Evolutionary conservation across 1,140 invertebrate genomes (phyloP).

Genomic region (Acromyrmex heyeri): DNA sequence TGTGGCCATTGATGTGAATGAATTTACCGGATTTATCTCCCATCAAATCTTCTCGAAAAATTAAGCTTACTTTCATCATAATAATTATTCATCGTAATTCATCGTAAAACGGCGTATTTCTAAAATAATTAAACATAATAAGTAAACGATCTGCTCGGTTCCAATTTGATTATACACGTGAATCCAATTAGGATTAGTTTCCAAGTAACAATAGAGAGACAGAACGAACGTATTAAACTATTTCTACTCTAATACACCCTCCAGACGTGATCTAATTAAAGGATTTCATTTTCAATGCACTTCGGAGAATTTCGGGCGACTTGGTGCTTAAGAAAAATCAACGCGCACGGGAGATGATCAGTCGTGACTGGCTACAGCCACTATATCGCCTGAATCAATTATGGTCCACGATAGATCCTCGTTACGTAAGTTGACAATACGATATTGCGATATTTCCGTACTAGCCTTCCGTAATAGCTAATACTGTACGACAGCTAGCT

Average conservation of each 20-base stretch:
- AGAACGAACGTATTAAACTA: not conserved
- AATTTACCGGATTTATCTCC: not conserved
- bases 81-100: not conserved
- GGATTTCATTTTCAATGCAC: not conserved
- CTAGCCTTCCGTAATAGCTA: not conserved
- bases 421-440: slow-evolving; percentile 3
- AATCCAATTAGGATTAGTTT: not conserved
- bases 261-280: not conserved
- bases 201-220: not conserved
- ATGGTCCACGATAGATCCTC: slow-evolving; percentile 14
- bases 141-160: not conserved
- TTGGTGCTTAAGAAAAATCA: not conserved
- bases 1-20: not conserved
- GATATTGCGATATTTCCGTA: slow-evolving; percentile 6
- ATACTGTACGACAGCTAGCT: slow-evolving; percentile 8
- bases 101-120: not conserved
- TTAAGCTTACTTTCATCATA: slow-evolving; percentile 2
- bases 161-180: not conserved
- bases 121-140: not conserved
- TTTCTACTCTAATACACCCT: not conserved
- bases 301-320: not conserved
- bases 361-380: not conserved
- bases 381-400: not conserved
- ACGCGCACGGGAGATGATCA: not conserved
- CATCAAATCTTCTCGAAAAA: slow-evolving; percentile 8